phyloP scores from a whole-genome alignment of 2,797 vertebrate genomes.

The Falco columbarius region DNA sequence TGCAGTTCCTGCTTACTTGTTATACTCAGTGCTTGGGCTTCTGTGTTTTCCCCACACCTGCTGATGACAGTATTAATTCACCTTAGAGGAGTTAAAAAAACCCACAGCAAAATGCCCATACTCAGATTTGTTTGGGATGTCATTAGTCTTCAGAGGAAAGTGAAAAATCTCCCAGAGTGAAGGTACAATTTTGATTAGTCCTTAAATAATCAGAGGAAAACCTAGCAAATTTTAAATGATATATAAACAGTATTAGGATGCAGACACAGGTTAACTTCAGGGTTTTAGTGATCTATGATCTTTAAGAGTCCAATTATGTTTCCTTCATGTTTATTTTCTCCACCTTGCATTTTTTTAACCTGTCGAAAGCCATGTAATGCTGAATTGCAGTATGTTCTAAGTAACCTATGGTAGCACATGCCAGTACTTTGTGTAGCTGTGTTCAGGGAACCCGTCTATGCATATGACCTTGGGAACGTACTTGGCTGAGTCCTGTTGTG shows the following conservation, averaged over 20 bases:
- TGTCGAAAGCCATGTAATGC: not conserved
- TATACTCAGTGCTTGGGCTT: not conserved
- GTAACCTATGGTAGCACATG: not conserved
- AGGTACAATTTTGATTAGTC: conserved; percentile 39
- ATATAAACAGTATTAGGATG: not conserved
- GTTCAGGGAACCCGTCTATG: not conserved
- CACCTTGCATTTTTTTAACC: not conserved
- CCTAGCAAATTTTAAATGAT: not conserved
- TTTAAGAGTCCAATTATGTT: not conserved
- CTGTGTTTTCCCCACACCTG: conserved; percentile 37
- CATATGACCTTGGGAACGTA: not conserved
- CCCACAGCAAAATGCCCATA: not conserved
- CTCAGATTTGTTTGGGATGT: conserved; percentile 31
- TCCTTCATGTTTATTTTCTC: not conserved
- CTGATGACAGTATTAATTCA: conserved; percentile 47
- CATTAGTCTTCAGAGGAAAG: conserved; percentile 50
- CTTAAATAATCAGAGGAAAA: conserved; percentile 45
- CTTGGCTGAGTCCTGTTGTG: not conserved
- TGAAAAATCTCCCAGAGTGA: conserved; percentile 2
- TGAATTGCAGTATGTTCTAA: not conserved
- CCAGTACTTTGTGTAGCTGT: not conserved
- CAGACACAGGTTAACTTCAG: not conserved
- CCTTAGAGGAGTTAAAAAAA: not conserved
- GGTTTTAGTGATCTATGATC: not conserved
- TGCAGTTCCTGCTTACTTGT: not conserved